Evolutionary conservation across 2,888 invertebrate species (phyloP), one percentile per base, ranked within the genome.

Genomic region (Microctonus aethiopoides): DNA sequence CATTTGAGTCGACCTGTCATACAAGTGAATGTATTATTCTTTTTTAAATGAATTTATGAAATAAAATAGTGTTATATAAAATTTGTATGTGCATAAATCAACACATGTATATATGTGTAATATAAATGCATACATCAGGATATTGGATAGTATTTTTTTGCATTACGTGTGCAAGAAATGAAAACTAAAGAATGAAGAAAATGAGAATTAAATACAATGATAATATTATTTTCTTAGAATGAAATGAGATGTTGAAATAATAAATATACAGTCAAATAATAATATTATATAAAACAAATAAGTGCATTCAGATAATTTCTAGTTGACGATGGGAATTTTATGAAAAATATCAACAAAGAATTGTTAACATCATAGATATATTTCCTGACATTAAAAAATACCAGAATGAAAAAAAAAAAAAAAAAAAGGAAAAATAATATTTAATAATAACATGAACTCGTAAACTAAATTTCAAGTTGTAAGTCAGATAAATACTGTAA

Each of bases 1-100:
- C 51, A 64, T 34, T 64, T 46, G 57, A 36, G 39, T 41, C 34
- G 24, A 56, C n/a, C n/a, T n/a, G n/a, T n/a, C n/a, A 56, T 63
- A 34, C 61, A 60, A 56, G 64, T 65, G 54, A 24, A 51, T 22
- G 26, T 22, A 41, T 39, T 36, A 54, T 24, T 67, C 60, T 51
- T 51, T 46, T 16, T 13, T 56, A 13, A 56, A 68, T 54, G 34
- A 26, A 39, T 52, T 67, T 51, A 16, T 29, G 16, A 57, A 39
- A 66, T 57, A 24, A 29, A 26, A n/a, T n/a, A 26, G 20, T 51
- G 39, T 39, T 26, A 57, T 29, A 54, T 54, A 36, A 36, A 34
- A 32, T 20, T 61, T 22, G n/a, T 24, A 22, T 34, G 7, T 9
- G 10, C 3, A 16, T 10, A 59, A 32, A 22, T n/a, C n/a, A n/a